Base-by-base conservation (phyloP, 2,113 vertebrate genomes). In the Pseudorasbora parva region DNA sequence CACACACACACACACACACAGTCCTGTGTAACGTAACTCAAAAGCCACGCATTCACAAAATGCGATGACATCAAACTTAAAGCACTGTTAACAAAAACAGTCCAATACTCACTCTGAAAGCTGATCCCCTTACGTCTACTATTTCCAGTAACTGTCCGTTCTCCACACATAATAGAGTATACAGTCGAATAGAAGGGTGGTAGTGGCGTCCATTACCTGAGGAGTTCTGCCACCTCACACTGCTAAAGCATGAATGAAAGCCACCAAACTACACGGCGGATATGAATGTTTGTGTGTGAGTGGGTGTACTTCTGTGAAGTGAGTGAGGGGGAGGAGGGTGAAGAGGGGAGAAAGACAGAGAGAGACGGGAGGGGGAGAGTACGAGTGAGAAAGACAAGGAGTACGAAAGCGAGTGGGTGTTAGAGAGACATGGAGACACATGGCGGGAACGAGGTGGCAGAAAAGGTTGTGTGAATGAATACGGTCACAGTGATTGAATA, bases 241-340 rank as follows among this genome's bases (percentile, higher is more conserved):
- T 59, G 81, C 81, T 81, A 85, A 82, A 85, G 84, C 84, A 88
- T 88, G 87, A 88, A 88, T 88, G 87, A 84, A 78, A 88, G 81
- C 78, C 84, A 85, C 87, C 84, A 81, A 85, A 60, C 68, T 82
- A 78, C 75, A 82, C 73, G 81, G 73, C 64, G 85, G 79, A 86
- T 88, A 86, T 78, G 83, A 85, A 81, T 88, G 81, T 87, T 86
- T 87, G 85, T 85, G 84, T 81, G 80, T 87, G 83, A 85, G 87
- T 88, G 87, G 85, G 85, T 87, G 85, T 85, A 83, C 82, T 84
- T 85, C 79, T 85, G 77, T 85, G 83, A 85, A 87, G 86, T 82
- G 75, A 83, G 77, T 74, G 84, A 86, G 85, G 68, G 47, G 71
- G 78, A 17, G 47, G 83, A 76, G 79, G 49, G 68, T 5, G 56